Percentiles rank a stretch among this genome's conserved stretches.
These are phyloP conservation scores for Xestia ashworthii DNA, from an alignment of 2,888 invertebrate species.

Conservation along the genomic window DNA sequence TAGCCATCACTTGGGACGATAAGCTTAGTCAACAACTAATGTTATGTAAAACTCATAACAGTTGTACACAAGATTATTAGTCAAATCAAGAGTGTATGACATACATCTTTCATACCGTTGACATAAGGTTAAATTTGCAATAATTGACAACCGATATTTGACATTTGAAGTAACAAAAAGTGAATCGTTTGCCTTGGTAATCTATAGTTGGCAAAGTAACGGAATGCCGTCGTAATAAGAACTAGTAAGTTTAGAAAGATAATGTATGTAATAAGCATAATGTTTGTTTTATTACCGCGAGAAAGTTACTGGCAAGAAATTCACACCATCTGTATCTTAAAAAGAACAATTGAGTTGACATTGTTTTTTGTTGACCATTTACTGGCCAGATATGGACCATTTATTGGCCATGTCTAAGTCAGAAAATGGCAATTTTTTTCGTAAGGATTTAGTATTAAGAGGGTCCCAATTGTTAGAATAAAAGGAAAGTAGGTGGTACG, in stretches of 20 bases:
- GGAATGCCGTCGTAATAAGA: slow-evolving; percentile 19
- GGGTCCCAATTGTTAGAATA: slow-evolving; percentile 65
- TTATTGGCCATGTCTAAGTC: background rate
- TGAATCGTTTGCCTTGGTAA: slow-evolving; percentile 6
- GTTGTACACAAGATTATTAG: background rate
- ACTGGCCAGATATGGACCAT: background rate
- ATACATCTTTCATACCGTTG: background rate
- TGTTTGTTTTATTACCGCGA: background rate
- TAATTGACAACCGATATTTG: background rate
- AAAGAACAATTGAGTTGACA: background rate
- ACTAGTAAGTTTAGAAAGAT: slow-evolving; percentile 23
- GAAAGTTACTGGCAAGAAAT: background rate
- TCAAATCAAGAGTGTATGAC: background rate
- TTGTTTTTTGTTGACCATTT: background rate
- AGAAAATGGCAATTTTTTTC: background rate
- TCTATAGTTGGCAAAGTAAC: slow-evolving; percentile 6
- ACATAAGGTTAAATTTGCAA: slow-evolving; percentile 3
- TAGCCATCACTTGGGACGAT: background rate
- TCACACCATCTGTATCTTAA: background rate
- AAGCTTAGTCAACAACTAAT: background rate
- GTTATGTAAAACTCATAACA: background rate
- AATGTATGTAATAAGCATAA: slow-evolving; percentile 10
- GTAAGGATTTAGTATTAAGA: slow-evolving; percentile 31
- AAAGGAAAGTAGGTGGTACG: slow-evolving; percentile 75
- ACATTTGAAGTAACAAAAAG: background rate